Conservation (phyloP, 2,113 vertebrate genomes). For the Siphamia tubifer region DNA sequence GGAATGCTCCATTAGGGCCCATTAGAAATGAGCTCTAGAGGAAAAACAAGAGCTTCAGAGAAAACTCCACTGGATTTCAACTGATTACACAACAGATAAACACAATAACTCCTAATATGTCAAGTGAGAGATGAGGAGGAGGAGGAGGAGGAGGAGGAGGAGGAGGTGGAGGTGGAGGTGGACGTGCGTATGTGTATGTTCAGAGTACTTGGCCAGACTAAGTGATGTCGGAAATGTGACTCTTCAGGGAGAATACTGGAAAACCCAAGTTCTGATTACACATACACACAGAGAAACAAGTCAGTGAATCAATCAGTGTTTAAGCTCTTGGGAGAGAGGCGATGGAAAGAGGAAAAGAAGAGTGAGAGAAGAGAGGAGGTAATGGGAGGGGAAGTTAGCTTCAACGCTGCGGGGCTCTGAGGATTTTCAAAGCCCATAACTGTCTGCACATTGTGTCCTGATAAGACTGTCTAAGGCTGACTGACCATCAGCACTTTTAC, state of each 20-base stretch:
- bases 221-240: conserved; percentile 51
- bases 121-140: neutral
- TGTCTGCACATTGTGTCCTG: conserved; percentile 69
- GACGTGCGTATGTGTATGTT: neutral
- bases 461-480: conserved; percentile 12
- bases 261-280: conserved; percentile 52
- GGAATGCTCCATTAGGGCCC: conserved; percentile 5
- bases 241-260: conserved; percentile 43
- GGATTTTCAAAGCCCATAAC: conserved; percentile 49
- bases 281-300: neutral
- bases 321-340: conserved; percentile 38
- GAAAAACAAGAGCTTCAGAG: conserved; percentile 21
- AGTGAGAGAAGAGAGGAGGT: conserved; percentile 18
- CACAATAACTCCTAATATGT: conserved; percentile 16
- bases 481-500: neutral
- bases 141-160: neutral
- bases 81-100: conserved; percentile 38
- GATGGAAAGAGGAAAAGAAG: conserved; percentile 47
- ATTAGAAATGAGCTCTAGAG: conserved; percentile 3
- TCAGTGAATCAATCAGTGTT: conserved; percentile 65
- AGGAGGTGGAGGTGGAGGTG: neutral
- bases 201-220: conserved; percentile 18
- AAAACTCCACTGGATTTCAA: conserved; percentile 7
- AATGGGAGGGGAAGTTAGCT: conserved; percentile 30
- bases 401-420: conserved; percentile 25